phyloP scores from a whole-genome alignment of 2,888 invertebrate genomes.

The Andrena marginata region DNA sequence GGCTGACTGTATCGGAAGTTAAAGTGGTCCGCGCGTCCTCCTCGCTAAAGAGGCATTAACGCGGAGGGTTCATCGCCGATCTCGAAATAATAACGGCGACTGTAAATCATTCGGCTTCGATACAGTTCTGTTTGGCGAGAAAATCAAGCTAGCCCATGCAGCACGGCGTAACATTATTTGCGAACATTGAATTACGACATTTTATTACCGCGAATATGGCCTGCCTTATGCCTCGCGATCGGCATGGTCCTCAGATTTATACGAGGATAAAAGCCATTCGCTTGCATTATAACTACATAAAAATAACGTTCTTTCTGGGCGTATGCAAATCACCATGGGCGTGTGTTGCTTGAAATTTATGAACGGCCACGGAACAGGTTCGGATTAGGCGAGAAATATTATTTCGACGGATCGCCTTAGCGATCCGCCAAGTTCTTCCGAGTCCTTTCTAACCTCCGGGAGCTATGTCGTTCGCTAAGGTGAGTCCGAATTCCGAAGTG shows the following conservation, averaged over 20 bases:
- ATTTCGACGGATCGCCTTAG: slow-evolving; percentile 34
- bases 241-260: slow-evolving; percentile 30
- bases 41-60: slow-evolving; percentile 36
- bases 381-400: slow-evolving; percentile 45
- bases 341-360: slow-evolving; percentile 38
- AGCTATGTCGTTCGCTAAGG: not conserved
- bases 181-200: slow-evolving; percentile 16
- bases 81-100: slow-evolving; percentile 40
- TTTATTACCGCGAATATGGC: slow-evolving; percentile 17
- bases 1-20: slow-evolving; percentile 53
- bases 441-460: not conserved
- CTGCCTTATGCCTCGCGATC: not conserved
- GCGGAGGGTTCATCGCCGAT: slow-evolving; percentile 35
- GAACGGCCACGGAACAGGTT: slow-evolving; percentile 42
- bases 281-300: slow-evolving; percentile 28
- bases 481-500: not conserved
- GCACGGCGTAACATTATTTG: slow-evolving; percentile 24
- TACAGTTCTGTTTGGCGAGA: not conserved
- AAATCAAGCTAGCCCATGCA: not conserved
- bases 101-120: not conserved
- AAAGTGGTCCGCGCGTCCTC: slow-evolving; percentile 42
- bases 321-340: slow-evolving; percentile 39
- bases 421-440: not conserved
- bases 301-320: slow-evolving; percentile 15
- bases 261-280: slow-evolving; percentile 39